Evolutionary conservation across 1,140 invertebrate species (phyloP).

Genomic region (Oreohelix idahoensis): DNA sequence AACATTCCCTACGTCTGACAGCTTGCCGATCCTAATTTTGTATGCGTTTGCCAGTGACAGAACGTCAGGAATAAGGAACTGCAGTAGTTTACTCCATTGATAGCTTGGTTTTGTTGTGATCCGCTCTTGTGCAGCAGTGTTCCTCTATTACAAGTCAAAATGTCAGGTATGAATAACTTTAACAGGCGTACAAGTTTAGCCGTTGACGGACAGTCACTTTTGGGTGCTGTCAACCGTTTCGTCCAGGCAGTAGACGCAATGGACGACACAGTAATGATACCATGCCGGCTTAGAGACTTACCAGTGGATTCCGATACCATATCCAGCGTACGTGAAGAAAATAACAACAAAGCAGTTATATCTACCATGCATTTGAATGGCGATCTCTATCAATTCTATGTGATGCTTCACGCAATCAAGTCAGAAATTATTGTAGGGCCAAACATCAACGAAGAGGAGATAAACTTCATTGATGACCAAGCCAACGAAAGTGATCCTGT

Average conservation of each 20-base stretch:
- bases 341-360: slow-evolving; percentile 51
- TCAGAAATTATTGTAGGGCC: slow-evolving; percentile 55
- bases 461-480: slow-evolving; percentile 22
- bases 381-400: slow-evolving; percentile 60
- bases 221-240: slow-evolving; percentile 58
- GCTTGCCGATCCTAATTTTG: not conserved
- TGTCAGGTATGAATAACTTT: slow-evolving; percentile 28
- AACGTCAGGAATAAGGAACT: not conserved
- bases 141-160: not conserved
- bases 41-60: not conserved
- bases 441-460: slow-evolving; percentile 25
- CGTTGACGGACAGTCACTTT: slow-evolving; percentile 46
- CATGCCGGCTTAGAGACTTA: slow-evolving; percentile 59
- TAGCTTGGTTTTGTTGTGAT: not conserved
- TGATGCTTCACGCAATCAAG: slow-evolving; percentile 56
- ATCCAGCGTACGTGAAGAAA: slow-evolving; percentile 46
- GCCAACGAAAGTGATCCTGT: slow-evolving; percentile 43
- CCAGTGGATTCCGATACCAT: slow-evolving; percentile 40
- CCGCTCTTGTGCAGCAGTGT: not conserved
- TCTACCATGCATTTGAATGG: slow-evolving; percentile 42
- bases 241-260: slow-evolving; percentile 59
- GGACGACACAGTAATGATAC: slow-evolving; percentile 65
- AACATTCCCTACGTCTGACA: not conserved
- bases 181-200: slow-evolving; percentile 11
- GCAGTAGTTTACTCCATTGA: not conserved